Conservation (phyloP, 64 coral and sea anemone species). For the Hydrozoanthus tunicans region DNA sequence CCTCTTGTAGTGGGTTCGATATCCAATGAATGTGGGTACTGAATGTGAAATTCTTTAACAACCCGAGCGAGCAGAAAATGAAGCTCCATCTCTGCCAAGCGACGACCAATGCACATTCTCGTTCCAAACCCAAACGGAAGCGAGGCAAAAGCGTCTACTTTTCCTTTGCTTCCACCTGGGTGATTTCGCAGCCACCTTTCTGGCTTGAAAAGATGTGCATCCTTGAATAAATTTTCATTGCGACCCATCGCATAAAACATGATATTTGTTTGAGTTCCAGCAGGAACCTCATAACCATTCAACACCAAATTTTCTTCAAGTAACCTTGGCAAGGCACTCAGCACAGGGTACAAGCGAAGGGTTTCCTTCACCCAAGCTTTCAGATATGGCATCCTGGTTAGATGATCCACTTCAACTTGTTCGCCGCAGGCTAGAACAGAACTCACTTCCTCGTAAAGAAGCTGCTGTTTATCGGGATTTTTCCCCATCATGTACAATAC, state of each 20-base stretch:
- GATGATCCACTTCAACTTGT: background rate
- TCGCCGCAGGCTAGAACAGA: slow-evolving; percentile 22
- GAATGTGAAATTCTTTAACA: slow-evolving; percentile 1
- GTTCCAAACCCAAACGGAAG: slow-evolving; percentile 16
- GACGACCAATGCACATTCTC: background rate
- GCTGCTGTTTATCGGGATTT: slow-evolving; percentile 67
- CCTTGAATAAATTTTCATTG: background rate
- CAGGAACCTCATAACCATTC: background rate
- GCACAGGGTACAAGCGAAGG: background rate
- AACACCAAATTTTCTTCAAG: background rate
- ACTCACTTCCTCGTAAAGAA: slow-evolving; percentile 52
- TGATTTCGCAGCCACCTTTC: background rate
- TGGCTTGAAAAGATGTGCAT: background rate
- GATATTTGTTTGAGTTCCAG: background rate
- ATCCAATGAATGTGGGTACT: background rate
- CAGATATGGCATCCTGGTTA: slow-evolving; percentile 31
- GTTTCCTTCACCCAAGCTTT: slow-evolving; percentile 23
- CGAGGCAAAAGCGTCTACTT: background rate
- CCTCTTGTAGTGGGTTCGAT: background rate
- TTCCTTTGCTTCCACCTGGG: background rate
- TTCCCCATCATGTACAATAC: slow-evolving; percentile 63
- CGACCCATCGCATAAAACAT: slow-evolving; percentile 3
- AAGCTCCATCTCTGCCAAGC: slow-evolving; percentile 5
- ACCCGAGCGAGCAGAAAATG: slow-evolving; percentile 3
- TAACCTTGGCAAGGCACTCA: background rate